Evolutionary conservation across 1,140 invertebrate genomes (phyloP), one percentile per base, ranked within the genome.

Genomic region (Zaprionus ghesquierei): DNA sequence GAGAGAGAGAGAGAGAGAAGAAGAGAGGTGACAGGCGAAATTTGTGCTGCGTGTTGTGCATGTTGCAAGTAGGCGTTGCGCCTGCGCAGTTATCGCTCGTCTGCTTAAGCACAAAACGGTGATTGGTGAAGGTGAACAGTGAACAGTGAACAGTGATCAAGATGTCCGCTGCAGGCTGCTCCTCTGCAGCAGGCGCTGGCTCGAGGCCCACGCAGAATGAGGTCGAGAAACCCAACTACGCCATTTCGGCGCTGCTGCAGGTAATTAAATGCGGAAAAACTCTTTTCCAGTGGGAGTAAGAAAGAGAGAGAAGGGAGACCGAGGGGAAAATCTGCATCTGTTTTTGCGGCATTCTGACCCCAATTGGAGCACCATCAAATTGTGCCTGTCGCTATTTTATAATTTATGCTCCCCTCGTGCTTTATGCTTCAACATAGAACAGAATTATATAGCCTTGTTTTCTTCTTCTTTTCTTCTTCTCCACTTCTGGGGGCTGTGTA

Each of bases 401-500:
- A 85, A 71, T 77, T 62, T 87, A 86, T 81, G 81, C 81, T 86
- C 41, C 46, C 46, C n/a, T n/a, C n/a, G n/a, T n/a, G n/a, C n/a
- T n/a, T n/a, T n/a, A n/a, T n/a, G n/a, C n/a, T n/a, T n/a, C n/a
- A n/a, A n/a, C n/a, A n/a, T n/a, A n/a, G n/a, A 56, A 79, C 5
- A 81, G 54, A 77, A 79, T 71, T 64, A 69, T 60, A 41, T 78
- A 69, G 75, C 49, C 61, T 75, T 81, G 78, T 86, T 86, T 81
- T 86, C 23, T 10, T 61, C 72, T 69, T 20, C 15, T 15, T 27
- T 3, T 27, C 25, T 27, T 3, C 6, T 27, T 3, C 25, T 27
- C 25, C 4, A 27, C 25, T 25, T 5, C 25, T 25, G 2, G 2
- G 25, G 25, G 5, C 56, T 69, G 62, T 53, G 49, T 49, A 69